Evolutionary conservation across 2,113 vertebrate genomes (phyloP).

Genomic region (Martes martes): DNA sequence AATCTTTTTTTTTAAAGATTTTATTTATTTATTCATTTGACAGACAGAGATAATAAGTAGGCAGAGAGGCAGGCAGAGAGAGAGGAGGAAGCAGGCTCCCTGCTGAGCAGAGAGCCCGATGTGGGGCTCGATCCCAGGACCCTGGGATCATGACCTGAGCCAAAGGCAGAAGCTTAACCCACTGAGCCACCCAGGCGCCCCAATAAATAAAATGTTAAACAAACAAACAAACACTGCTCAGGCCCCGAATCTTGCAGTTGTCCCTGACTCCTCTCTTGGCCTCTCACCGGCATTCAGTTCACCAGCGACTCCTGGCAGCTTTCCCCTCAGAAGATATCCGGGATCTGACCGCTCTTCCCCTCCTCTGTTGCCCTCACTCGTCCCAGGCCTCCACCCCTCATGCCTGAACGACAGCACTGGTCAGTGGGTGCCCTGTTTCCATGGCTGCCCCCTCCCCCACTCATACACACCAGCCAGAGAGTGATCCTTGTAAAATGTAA

Average conservation of each 20-base stretch:
- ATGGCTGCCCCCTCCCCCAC: background rate
- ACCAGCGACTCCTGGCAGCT: background rate
- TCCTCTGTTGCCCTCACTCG: fast-evolving
- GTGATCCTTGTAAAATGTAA: background rate
- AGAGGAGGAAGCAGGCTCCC: no score
- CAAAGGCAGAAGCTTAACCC: no score
- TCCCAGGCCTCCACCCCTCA: background rate
- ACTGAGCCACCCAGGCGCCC: no score
- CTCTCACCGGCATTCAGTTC: background rate
- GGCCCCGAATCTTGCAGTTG: background rate
- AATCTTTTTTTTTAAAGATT: background rate
- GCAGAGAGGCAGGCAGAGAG: no score
- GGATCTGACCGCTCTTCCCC: background rate
- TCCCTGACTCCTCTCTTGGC: background rate
- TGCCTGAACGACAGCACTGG: background rate
- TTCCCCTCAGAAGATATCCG: background rate
- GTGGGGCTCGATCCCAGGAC: no score
- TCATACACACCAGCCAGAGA: background rate
- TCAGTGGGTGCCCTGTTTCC: background rate
- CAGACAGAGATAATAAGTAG: no score
- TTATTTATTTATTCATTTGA: no score
- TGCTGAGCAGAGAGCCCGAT: no score
- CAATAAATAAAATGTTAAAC: background rate
- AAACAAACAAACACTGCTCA: background rate
- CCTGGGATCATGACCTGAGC: no score